Evolutionary conservation across 2,888 invertebrate species (phyloP), one percentile per base, ranked within the genome.

Genomic region (Oithona nana): DNA sequence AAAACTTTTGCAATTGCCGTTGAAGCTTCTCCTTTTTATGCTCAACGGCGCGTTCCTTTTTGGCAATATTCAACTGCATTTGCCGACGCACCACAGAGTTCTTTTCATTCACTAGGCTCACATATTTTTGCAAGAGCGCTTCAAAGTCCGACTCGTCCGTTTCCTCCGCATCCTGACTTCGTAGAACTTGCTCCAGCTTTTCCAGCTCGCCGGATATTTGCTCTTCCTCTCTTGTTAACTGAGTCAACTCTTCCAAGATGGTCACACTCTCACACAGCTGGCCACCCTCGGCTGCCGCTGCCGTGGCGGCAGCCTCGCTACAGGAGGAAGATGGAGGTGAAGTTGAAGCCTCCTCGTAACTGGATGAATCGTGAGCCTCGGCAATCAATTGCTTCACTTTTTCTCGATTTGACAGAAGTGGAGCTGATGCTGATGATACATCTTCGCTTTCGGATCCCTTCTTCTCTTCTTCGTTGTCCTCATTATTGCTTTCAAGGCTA

Each of bases 21-120:
- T 28, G 2, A 1, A 57, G 30, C 20, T 1, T 8, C 28, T 57
- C 57, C 28, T 28, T 24, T 29, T 30, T 57, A n/a, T 28, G 3
- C n/a, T 57, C 28, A 29, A 57, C 29, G 11, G n/a, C 28, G 16
- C 57, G 24, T 20, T 57, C 57, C 28, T 57, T 57, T 6, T 57
- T 29, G 28, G 24, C 28, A n/a, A 57, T 24, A 29, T 57, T 57
- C 28, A 57, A 29, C 20, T 57, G 57, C 57, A 57, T 57, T 20
- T 57, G 57, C 13, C 57, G 57, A 1, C 57, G 26, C 2, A 57
- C 57, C n/a, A 57, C 26, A 13, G 57, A 57, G 28, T 57, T 22
- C 28, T 28, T 22, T 4, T 57, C 28, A 22, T 57, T 57, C n/a
- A 57, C 57, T 16, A 57, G 57, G 28, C 28, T 28, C 20, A 57